Percentiles rank a stretch among this genome's conserved stretches.
These are phyloP conservation scores for Oxygymnocypris stewartii DNA, from an alignment of 2,113 vertebrate genomes.

Conservation along the genomic window DNA sequence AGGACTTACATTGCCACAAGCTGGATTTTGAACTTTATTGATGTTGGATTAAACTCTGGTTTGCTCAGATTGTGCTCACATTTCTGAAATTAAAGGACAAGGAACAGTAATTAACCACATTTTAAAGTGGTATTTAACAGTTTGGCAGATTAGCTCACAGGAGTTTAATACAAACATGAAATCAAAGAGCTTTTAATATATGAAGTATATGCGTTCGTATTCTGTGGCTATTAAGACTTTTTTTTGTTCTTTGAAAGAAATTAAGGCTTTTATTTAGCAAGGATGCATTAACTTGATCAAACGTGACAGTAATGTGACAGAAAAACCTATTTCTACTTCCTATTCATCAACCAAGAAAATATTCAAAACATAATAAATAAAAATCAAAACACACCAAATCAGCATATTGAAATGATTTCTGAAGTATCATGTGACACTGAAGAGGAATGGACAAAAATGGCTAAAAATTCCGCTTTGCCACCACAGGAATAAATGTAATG, in stretches of 20 bases:
- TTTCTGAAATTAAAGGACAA: constrained; percentile 77
- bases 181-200: not conserved
- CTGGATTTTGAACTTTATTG: constrained; percentile 99
- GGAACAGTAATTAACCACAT: not conserved
- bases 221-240: not conserved
- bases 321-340: not conserved
- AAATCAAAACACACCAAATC: not conserved
- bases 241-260: constrained; percentile 4
- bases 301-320: not conserved
- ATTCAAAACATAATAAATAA: too few relatives aligned
- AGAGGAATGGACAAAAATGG: not conserved
- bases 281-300: not conserved
- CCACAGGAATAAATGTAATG: not conserved
- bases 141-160: not conserved
- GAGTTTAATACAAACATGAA: not conserved
- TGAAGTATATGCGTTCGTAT: not conserved
- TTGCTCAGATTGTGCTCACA: constrained; percentile 99
- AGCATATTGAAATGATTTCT: not conserved
- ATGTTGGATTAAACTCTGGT: constrained; percentile 98
- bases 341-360: too few relatives aligned
- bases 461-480: not conserved
- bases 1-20: constrained; percentile 95
- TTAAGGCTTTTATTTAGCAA: not conserved
- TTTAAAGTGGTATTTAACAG: not conserved
- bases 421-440: not conserved